Percentiles rank a stretch among this genome's conserved stretches.
phyloP scores from a whole-genome alignment of 2,888 invertebrate species.

The Hoplodrina ambigua region DNA sequence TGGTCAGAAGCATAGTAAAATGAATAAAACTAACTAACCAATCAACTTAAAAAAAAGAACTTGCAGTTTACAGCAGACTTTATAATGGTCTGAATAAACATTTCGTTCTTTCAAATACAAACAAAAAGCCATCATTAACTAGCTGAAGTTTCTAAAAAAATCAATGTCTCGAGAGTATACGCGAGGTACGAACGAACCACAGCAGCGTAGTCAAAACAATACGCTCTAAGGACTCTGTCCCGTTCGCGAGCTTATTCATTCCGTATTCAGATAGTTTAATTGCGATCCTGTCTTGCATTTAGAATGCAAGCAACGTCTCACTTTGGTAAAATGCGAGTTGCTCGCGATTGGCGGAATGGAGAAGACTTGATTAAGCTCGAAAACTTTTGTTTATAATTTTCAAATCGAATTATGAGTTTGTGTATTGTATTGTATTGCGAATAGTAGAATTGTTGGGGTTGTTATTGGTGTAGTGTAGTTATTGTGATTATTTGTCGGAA shows the following conservation, averaged over 20 bases:
- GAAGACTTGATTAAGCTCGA: conserved; percentile 58
- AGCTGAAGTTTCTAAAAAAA: background rate
- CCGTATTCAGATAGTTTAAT: conserved; percentile 79
- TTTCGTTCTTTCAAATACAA: background rate
- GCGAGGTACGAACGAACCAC: conserved; percentile 3
- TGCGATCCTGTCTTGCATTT: conserved; percentile 75
- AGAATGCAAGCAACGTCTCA: conserved; percentile 72
- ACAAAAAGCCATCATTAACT: background rate
- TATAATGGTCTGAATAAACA: too few relatives aligned
- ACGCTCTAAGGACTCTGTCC: conserved; percentile 57
- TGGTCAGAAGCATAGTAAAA: background rate
- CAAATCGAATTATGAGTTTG: conserved; percentile 53
- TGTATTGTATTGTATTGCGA: conserved; percentile 45
- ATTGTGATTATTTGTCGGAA: background rate
- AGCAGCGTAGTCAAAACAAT: conserved; percentile 53
- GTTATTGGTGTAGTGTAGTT: background rate
- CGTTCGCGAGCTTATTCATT: conserved; percentile 67
- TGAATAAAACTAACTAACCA: background rate
- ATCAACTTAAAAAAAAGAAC: too few relatives aligned
- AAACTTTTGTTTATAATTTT: conserved; percentile 63
- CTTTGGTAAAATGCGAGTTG: conserved; percentile 58
- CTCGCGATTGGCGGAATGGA: conserved; percentile 57
- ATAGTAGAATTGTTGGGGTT: conserved; percentile 17
- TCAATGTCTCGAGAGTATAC: background rate
- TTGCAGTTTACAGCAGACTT: too few relatives aligned